Evolutionary conservation across 2,888 invertebrate genomes (phyloP), one percentile per base, ranked within the genome.

Genomic region (Neocrepidodera transversa): DNA sequence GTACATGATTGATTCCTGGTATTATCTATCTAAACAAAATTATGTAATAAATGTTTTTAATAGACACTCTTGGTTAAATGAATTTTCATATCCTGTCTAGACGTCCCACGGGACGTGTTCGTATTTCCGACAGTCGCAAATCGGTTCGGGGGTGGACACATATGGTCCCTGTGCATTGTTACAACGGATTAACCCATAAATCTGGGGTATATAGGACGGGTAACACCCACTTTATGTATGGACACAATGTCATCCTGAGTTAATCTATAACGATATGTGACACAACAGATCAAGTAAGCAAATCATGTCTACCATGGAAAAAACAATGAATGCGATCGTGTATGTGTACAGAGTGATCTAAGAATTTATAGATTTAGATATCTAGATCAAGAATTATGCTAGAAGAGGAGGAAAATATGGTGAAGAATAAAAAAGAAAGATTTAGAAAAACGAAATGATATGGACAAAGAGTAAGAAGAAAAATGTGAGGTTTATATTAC

Each of bases 191-290:
- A 58, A 58, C 40, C 58, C 54, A 58, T 61, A 61, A 61, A 61
- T 61, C 61, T 53, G 61, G 53, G 53, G 54, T 58, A 50, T 42
- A 61, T 57, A 50, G 49, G 28, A 18, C 36, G 50, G 42, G 61
- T 58, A 54, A 62, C 61, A 58, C 61, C 61, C 61, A 62, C 61
- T 62, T 53, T 54, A 53, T 53, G 58, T 62, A 49, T 35, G 43
- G 53, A 62, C 55, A 56, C 55, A 60, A 56, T 51, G 60, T 60
- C 55, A 55, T 11, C n/a, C n/a, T n/a, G n/a, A n/a, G n/a, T n/a
- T n/a, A n/a, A n/a, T 60, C 60, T 60, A 32, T 56, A 47, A 51
- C 51, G 51, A 50, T 56, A 60, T 56, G 55, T 55, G 55, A 60
- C 51, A 60, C 47, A 40, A 32, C 36, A 55, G 47, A 55, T 60